Evolutionary conservation across 1,140 invertebrate genomes (phyloP), one percentile per base, ranked within the genome.

Genomic region (Himalopsyche phryganea): DNA sequence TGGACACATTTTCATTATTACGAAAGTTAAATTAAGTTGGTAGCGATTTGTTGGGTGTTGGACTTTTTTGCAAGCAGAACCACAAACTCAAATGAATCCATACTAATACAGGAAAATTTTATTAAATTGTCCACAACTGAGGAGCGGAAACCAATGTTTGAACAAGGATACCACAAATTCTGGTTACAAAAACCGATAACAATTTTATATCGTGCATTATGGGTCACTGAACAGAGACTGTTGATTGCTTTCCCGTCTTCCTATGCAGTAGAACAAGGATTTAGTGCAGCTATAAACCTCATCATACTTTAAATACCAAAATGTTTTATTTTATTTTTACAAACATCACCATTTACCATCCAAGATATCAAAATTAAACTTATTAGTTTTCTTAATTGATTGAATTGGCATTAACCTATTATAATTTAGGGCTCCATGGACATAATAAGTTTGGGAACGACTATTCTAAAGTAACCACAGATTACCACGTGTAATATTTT

Each of bases 101-200:
- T 47, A 49, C 44, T 49, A 61, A 51, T 61, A 61, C 23, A 58
- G 19, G 11, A 58, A 23, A 14, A 58, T 35, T 17, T 44, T 57
- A 56, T 57, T 56, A 47, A 57, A 57, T 61, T 57, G 57, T 61
- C 46, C 48, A 61, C 48, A 61, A 61, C 50, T 61, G 45, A 60
- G 48, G 47, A 61, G 40, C 44, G 50, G 42, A 61, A 50, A 61
- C 48, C 59, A 61, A 61, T 57, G 52, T 61, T 57, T 61, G n/a
- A 61, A 61, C 28, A 28, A 28, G 23, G 23, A 9, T 28, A 28
- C 23, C 13, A 57, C 53, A 50, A 50, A 44, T 61, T 61, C 48
- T 61, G 53, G 52, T 61, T 57, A 50, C 48, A 57, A 61, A 57
- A 49, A 55, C 15, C 35, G 42, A 46, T 53, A 28, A 6, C 57